Conservation (phyloP, 2,113 vertebrate genomes). For the Leptobrachium leishanense region DNA sequence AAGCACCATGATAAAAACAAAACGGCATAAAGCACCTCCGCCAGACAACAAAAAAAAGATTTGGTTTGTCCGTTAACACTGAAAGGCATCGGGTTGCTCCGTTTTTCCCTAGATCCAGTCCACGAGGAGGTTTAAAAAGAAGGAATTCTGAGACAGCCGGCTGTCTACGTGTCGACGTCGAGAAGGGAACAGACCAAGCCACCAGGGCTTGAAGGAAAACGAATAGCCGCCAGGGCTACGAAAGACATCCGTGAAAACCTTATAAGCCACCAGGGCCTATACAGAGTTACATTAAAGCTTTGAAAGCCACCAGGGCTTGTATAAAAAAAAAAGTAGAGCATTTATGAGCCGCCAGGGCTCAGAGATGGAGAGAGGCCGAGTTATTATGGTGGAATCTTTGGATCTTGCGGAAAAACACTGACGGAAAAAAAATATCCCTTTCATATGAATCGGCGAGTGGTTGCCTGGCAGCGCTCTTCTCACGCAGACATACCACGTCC, state of each 20-base stretch:
- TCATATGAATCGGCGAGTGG: neutral
- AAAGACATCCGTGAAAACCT: neutral
- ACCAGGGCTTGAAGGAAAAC: constrained; percentile 15
- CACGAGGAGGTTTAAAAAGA: constrained; percentile 18
- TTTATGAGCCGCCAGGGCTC: constrained; percentile 28
- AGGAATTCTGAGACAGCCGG: constrained; percentile 28
- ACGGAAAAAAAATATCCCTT: neutral
- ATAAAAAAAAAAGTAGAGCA: neutral
- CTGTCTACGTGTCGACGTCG: constrained; percentile 9
- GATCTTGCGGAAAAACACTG: constrained; percentile 7
- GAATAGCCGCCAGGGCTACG: neutral
- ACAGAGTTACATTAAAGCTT: constrained; percentile 12
- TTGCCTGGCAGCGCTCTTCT: neutral
- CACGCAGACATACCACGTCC: neutral
- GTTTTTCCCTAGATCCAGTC: constrained; percentile 12
- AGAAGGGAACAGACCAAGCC: neutral
- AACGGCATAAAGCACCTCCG: constrained; percentile 19
- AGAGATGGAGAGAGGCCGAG: neutral
- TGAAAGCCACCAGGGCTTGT: constrained; percentile 20
- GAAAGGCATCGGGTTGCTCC: neutral
- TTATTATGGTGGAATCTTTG: constrained; percentile 9
- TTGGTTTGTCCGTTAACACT: constrained; percentile 5
- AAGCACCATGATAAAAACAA: constrained; percentile 27
- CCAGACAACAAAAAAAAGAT: neutral
- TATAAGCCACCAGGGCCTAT: constrained; percentile 35